phyloP scores from a whole-genome alignment of 2,113 vertebrate species.

The Saccopteryx bilineata region DNA sequence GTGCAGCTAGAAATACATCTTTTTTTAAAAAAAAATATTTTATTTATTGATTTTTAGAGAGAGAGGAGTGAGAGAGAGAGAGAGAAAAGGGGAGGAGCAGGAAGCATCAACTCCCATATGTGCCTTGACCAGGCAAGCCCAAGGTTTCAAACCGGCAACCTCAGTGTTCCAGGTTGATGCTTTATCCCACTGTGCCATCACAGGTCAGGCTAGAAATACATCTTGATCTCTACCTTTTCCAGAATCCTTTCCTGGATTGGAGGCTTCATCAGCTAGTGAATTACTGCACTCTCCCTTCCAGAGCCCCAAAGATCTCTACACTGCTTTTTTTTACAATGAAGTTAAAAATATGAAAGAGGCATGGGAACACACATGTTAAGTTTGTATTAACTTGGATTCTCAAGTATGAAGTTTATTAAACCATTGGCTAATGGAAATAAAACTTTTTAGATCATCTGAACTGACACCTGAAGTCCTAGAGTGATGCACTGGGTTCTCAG shows the following conservation, averaged over 20 bases:
- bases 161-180: too few relatives aligned
- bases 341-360: constrained; percentile 37
- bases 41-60: too few relatives aligned
- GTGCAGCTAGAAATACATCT: not conserved
- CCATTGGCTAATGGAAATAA: not conserved
- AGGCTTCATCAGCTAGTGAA: not conserved
- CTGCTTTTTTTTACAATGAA: not conserved
- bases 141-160: too few relatives aligned
- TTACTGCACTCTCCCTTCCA: not conserved
- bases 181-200: too few relatives aligned
- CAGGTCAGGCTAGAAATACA: not conserved
- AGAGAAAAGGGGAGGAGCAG: too few relatives aligned
- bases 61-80: too few relatives aligned
- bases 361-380: constrained; percentile 9
- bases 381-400: constrained; percentile 50
- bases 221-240: not conserved
- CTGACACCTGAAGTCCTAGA: not conserved
- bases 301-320: not conserved
- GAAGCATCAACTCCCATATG: too few relatives aligned
- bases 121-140: too few relatives aligned
- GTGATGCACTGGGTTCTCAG: not conserved
- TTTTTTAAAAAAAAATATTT: too few relatives aligned
- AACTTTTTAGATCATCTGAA: not conserved
- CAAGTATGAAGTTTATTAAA: constrained; percentile 36
- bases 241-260: not conserved